These are phyloP conservation scores for Drosophila dives DNA, from an alignment of 2,888 invertebrate genomes.

Conservation along the genomic window DNA sequence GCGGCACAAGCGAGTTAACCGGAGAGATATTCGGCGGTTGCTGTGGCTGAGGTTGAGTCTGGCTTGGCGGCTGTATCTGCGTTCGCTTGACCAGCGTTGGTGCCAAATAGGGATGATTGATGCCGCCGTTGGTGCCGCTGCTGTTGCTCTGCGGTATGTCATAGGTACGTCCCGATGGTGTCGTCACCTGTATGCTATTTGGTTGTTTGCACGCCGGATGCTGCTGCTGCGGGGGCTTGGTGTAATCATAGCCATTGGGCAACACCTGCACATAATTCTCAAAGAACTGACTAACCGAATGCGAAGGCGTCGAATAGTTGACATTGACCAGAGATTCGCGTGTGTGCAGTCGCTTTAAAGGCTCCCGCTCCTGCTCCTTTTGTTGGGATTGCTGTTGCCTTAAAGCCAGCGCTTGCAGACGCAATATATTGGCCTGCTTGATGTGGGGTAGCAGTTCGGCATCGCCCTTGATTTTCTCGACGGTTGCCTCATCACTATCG, in stretches of 20 bases:
- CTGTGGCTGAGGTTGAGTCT: conserved; percentile 37
- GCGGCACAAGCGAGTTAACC: conserved; percentile 62
- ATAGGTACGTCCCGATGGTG: conserved; percentile 79
- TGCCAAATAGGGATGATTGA: conserved; percentile 82
- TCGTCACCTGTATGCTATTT: conserved; percentile 76
- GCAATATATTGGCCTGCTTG: conserved; percentile 65
- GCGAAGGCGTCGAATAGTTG: conserved; percentile 77
- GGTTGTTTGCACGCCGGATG: conserved; percentile 49
- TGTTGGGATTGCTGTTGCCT: conserved; percentile 17
- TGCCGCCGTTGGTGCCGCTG: conserved; percentile 66
- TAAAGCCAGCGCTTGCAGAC: conserved; percentile 60
- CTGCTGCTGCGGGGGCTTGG: conserved; percentile 54
- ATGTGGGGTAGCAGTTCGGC: conserved; percentile 80
- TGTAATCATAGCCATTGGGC: conserved; percentile 78
- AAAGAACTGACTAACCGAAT: conserved; percentile 74
- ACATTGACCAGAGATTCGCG: conserved; percentile 73
- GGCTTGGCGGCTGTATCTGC: conserved; percentile 55
- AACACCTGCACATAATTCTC: conserved; percentile 75
- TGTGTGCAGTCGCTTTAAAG: conserved; percentile 39
- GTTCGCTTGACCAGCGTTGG: conserved; percentile 77
- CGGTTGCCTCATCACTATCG: conserved; percentile 65
- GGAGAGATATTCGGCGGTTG: conserved; percentile 53
- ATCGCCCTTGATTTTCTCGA: conserved; percentile 83
- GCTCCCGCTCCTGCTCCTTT: conserved; percentile 31
- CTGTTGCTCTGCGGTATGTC: conserved; percentile 80